These are phyloP conservation scores for Eumerus sabulonum DNA, from an alignment of 2,888 invertebrate genomes.

Conservation along the genomic window DNA sequence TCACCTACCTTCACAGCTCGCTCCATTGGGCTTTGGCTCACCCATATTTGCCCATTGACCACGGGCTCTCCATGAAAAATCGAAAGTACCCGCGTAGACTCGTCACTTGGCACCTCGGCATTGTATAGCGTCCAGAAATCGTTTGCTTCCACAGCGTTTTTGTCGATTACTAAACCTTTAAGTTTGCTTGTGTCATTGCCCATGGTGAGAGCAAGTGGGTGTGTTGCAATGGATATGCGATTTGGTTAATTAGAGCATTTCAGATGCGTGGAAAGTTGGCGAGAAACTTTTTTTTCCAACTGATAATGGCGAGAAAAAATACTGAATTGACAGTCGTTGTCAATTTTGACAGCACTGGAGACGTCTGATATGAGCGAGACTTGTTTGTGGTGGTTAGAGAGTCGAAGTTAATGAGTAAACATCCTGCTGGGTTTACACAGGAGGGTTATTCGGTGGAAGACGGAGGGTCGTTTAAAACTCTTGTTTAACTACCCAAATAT, in stretches of 20 bases:
- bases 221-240: not conserved
- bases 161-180: constrained; percentile 85
- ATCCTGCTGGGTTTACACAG: too few relatives aligned
- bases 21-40: constrained; percentile 85
- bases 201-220: constrained; percentile 80
- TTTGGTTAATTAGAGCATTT: constrained; percentile 34
- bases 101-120: constrained; percentile 75
- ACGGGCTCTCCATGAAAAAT: constrained; percentile 87
- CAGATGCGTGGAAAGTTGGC: not conserved
- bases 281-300: not conserved
- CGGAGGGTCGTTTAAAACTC: too few relatives aligned
- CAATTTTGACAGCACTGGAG: constrained; percentile 46
- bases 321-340: constrained; percentile 22
- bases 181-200: constrained; percentile 88
- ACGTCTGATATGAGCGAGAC: constrained; percentile 19
- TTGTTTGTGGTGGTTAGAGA: not conserved
- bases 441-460: too few relatives aligned
- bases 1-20: constrained; percentile 85
- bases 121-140: constrained; percentile 88
- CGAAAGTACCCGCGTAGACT: constrained; percentile 83
- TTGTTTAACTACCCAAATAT: too few relatives aligned
- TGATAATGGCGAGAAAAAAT: constrained; percentile 2
- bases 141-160: constrained; percentile 87
- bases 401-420: not conserved
- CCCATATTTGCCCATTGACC: constrained; percentile 84